phyloP scores from a whole-genome alignment of 2,888 invertebrate species.

The Meandrusa payeni region DNA sequence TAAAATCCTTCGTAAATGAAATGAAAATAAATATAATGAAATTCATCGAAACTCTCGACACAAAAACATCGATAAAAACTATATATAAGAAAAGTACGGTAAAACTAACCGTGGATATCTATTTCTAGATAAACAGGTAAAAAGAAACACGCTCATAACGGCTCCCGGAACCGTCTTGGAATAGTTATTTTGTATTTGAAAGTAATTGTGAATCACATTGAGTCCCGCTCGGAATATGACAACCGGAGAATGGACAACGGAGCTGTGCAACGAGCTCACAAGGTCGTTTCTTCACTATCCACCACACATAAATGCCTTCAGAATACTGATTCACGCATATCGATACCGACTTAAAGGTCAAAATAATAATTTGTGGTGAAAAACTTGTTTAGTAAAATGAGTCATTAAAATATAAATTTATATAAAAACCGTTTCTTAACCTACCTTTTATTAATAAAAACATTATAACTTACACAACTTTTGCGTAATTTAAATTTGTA shows the following conservation, averaged over 20 bases:
- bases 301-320: constrained; percentile 13
- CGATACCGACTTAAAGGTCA: constrained; percentile 14
- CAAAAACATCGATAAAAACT: too few species aligned
- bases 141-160: constrained; percentile 7
- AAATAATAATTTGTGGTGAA: too few species aligned
- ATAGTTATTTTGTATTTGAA: constrained; percentile 4
- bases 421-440: too few species aligned
- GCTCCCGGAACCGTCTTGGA: constrained; percentile 13
- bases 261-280: constrained; percentile 13
- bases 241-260: constrained; percentile 18
- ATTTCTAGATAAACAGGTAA: constrained; percentile 4
- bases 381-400: too few species aligned
- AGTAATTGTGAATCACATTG: constrained; percentile 12
- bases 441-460: too few species aligned
- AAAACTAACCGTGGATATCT: not conserved
- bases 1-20: too few species aligned
- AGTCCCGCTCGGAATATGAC: not conserved
- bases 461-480: too few species aligned
- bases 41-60: too few species aligned
- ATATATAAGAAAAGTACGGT: too few species aligned
- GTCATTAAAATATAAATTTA: too few species aligned
- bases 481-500: too few species aligned
- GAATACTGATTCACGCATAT: constrained; percentile 15
- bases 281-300: constrained; percentile 18
- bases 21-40: too few species aligned